Percentiles rank a stretch among this genome's conserved stretches.
Conservation (phyloP, 2,797 vertebrate genomes). For the Chelon auratus region DNA sequence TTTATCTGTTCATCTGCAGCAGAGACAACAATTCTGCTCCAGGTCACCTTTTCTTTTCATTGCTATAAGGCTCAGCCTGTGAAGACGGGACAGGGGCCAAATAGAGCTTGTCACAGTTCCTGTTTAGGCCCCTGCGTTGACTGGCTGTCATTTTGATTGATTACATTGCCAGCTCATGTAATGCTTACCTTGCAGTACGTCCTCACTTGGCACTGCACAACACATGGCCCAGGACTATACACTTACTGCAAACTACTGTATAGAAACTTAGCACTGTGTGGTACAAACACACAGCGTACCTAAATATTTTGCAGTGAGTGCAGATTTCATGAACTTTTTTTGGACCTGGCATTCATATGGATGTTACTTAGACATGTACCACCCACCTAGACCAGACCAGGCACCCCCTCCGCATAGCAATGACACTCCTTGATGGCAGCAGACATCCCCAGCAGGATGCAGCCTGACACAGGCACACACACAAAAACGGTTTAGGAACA, state of each 20-base stretch:
- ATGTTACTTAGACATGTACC: no score
- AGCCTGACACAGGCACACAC: no score
- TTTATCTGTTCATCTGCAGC: conserved; percentile 59
- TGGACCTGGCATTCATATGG: no score
- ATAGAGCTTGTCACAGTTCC: conserved; percentile 63
- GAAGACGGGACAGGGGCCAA: conserved; percentile 55
- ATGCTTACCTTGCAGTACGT: conserved; percentile 75
- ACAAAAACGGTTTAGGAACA: no score
- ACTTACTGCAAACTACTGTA: conserved; percentile 21
- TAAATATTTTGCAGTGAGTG: conserved; percentile 10
- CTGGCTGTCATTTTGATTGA: conserved; percentile 79
- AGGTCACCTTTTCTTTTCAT: conserved; percentile 65
- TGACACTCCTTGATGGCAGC: no score
- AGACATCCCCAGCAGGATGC: no score
- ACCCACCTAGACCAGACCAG: no score
- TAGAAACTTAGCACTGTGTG: conserved; percentile 10
- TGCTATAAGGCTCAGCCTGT: conserved; percentile 55
- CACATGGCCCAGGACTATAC: conserved; percentile 19
- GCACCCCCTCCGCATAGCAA: no score
- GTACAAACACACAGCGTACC: conserved; percentile 11
- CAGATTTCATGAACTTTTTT: not conserved
- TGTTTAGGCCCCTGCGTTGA: conserved; percentile 54
- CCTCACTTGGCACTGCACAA: conserved; percentile 38
- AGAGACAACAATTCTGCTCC: conserved; percentile 58
- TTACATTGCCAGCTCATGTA: conserved; percentile 67